Base-by-base conservation (phyloP, 2,113 vertebrate genomes). In the Carlito syrichta region DNA sequence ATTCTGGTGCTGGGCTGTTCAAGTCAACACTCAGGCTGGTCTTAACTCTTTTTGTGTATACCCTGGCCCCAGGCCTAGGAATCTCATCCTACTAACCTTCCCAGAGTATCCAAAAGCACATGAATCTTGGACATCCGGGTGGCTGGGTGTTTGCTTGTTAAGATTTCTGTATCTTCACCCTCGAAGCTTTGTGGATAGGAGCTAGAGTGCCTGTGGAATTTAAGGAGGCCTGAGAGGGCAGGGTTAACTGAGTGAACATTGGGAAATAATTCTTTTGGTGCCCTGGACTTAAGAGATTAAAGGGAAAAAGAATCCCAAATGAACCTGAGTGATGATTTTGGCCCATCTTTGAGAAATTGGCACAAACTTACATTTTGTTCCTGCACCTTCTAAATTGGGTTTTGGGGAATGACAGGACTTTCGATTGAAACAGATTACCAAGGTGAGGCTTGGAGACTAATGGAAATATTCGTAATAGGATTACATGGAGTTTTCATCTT, bases 401-500 rank as follows among this genome's bases (percentile, higher is more conserved):
- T 96, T 68, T 35, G 82, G 69, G 71, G 45, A 92, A 82, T 82
- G 95, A 90, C 95, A 90, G 91, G 91, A 90, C 83, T 97, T 97
- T 78, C 12, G 38, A 91, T 88, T 81, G 93, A 92, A 97, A 93
- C 96, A 87, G 96, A 97, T 98, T 96, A 95, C 96, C 58, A 78
- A 93, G 92, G 86, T 92, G 54, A 96, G 93, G 69, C 86, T 91
- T 54, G 62, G 89, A 3, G 40, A 91, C 91, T 97, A 83, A 94
- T 94, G 95, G 97, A 98, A 97, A 96, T 96, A 88, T 78, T 91
- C 22, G 30, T 97, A 96, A 97, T 97, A 96, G 96, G 96, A 94
- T 97, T 98, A 96, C 91, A 62, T 38, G 40, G 62, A 32, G 63
- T 97, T 96, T 81, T 86, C 93, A 95, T 97, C 94, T 96, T 94